Percentiles rank a stretch among this genome's conserved stretches.
Conservation (phyloP, 2,888 invertebrate species). For the Dioctria linearis region DNA sequence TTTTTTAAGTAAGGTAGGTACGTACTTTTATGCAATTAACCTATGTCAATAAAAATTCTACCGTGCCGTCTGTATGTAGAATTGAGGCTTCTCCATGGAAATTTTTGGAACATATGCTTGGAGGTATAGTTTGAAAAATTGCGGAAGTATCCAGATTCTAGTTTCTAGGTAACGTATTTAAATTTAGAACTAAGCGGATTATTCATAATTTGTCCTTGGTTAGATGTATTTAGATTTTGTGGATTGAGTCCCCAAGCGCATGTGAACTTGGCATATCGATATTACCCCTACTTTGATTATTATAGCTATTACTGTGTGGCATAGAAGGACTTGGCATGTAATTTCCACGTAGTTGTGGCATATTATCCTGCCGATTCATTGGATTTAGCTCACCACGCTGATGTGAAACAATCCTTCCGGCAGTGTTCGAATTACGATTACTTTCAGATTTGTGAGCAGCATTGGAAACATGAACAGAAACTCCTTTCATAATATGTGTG, state of each 20-base stretch:
- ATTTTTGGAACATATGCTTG: no score
- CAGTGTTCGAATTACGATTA: slow-evolving; percentile 70
- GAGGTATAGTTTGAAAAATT: no score
- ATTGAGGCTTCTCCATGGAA: no score
- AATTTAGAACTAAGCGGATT: slow-evolving; percentile 75
- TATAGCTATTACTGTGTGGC: slow-evolving; percentile 67
- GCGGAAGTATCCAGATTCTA: no score
- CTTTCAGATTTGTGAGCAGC: slow-evolving; percentile 86
- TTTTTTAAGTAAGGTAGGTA: no score
- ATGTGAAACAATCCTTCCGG: slow-evolving; percentile 67
- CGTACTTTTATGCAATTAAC: no score
- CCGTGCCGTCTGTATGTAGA: no score
- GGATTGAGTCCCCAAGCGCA: slow-evolving; percentile 83
- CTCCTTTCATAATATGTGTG: slow-evolving; percentile 83
- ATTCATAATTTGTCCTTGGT: slow-evolving; percentile 75
- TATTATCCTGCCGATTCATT: slow-evolving; percentile 59
- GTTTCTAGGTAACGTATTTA: slow-evolving; percentile 78
- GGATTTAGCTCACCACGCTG: slow-evolving; percentile 57
- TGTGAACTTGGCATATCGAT: slow-evolving; percentile 91
- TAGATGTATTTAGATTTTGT: slow-evolving; percentile 73
- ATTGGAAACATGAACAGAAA: slow-evolving; percentile 89
- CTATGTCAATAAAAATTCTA: no score
- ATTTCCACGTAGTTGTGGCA: slow-evolving; percentile 59
- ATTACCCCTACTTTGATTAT: slow-evolving; percentile 73
- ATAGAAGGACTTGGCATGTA: slow-evolving; percentile 61